Percentiles rank a stretch among this genome's conserved stretches.
Evolutionary conservation across 2,888 invertebrate species (phyloP).

Genomic region (Onthophagus sagittarius): DNA sequence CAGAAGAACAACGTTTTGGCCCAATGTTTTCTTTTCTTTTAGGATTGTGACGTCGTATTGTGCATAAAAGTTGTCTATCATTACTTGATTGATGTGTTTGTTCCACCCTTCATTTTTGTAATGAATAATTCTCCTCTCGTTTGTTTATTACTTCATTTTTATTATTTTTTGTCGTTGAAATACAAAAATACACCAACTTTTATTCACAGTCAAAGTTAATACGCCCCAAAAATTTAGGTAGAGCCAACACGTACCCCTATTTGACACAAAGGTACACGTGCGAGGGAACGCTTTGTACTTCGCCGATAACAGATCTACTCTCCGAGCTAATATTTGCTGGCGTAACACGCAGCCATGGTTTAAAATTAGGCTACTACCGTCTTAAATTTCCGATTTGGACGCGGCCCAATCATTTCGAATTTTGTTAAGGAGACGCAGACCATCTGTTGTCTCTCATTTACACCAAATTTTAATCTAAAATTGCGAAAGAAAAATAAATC

Average conservation of each 20-base stretch:
- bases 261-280: conserved; percentile 45
- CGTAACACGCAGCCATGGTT: background rate
- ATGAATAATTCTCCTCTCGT: background rate
- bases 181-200: conserved; percentile 17
- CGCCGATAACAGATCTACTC: background rate
- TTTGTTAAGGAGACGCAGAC: background rate
- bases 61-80: conserved; percentile 8
- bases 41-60: conserved; percentile 8
- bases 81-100: background rate
- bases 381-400: conserved; percentile 20
- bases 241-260: conserved; percentile 51
- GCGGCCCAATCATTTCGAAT: conserved; percentile 2
- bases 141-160: background rate
- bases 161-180: background rate
- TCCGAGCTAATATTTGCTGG: background rate
- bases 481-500: background rate
- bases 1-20: background rate
- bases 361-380: background rate
- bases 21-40: background rate
- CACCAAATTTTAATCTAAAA: background rate
- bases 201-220: conserved; percentile 20
- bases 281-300: conserved; percentile 15
- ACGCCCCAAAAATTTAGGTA: conserved; percentile 1
- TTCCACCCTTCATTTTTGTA: background rate
- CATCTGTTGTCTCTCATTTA: background rate